Base-by-base conservation (phyloP, 2,888 invertebrate species). In the Drosophila kokeensis region DNA sequence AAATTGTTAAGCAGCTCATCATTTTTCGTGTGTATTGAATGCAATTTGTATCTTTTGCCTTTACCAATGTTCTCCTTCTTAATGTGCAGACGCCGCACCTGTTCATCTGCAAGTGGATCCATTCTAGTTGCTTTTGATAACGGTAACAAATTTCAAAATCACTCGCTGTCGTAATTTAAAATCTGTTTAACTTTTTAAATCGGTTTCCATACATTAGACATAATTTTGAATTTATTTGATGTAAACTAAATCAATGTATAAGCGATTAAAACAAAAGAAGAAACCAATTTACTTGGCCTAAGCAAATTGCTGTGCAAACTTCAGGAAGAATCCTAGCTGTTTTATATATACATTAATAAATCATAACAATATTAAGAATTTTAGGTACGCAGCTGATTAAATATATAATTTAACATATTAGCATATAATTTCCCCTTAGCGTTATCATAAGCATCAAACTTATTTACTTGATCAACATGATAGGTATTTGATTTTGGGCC, bases 201-300 rank as follows among this genome's bases (percentile, higher is more conserved):
- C 1, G 2, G 11, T 38, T 21, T 32, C 4, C 2, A n/a, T 8
- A 15, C 29, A 38, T 29, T 42, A 40, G 3, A 36, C 40, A 18
- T 8, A 79, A 60, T 50, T 80, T 65, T n/a, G 60, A 76, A 72
- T 66, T 57, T 48, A 34, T 48, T 69, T 50, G 55, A 29, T 34
- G 29, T 7, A 21, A 27, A 24, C 27, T 11, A 42, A 62, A 10
- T 21, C 13, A 40, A 45, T 32, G 58, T 15, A 24, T 7, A 18
- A 24, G n/a, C 15, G 55, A 57, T n/a, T 57, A 24, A 54, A 5
- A 27, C n/a, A 13, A 3, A 5, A 11, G 0, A 0, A 4, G n/a
- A n/a, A 42, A 11, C 21, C 11, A 5, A 40, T 38, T 38, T 4
- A 38, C n/a, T 30, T 38, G n/a, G 38, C 4, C n/a, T 38, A 4